Conservation (phyloP, 2,888 invertebrate genomes). For the Tenthredo distinguenda region DNA sequence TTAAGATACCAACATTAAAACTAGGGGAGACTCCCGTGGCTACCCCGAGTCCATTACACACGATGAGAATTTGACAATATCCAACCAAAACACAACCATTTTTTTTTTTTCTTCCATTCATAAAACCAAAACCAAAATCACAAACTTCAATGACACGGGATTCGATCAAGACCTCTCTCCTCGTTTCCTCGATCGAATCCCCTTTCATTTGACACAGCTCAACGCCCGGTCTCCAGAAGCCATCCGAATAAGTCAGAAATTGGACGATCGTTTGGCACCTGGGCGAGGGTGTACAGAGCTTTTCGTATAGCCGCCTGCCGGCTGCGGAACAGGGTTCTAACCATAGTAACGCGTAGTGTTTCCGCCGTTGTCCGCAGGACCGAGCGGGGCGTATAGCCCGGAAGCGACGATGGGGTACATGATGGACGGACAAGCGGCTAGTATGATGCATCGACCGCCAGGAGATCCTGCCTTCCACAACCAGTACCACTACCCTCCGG, state of each 20-base stretch:
- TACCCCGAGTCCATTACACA: conserved; percentile 68
- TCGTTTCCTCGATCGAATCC: background rate
- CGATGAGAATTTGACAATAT: conserved; percentile 29
- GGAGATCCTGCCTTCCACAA: conserved; percentile 96
- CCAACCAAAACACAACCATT: background rate
- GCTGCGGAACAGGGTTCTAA: conserved; percentile 80
- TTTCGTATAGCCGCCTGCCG: conserved; percentile 72
- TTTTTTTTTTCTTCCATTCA: too few species aligned
- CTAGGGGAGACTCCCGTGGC: conserved; percentile 74
- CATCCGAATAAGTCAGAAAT: conserved; percentile 37
- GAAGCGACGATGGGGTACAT: conserved; percentile 98
- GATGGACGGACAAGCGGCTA: conserved; percentile 96
- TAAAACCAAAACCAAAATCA: background rate
- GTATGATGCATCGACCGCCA: conserved; percentile 96
- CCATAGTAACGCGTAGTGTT: conserved; percentile 88
- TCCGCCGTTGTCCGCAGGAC: conserved; percentile 93
- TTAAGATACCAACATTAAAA: conserved; percentile 78
- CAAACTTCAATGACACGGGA: background rate
- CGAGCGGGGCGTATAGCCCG: conserved; percentile 97
- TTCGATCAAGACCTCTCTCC: background rate
- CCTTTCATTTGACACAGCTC: conserved; percentile 13
- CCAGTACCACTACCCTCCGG: conserved; percentile 95
- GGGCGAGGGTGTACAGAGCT: conserved; percentile 63
- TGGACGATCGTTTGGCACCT: conserved; percentile 13
- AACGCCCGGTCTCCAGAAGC: background rate